Base-by-base conservation (phyloP, 2,797 vertebrate species). In the Coccyzus lansbergi region DNA sequence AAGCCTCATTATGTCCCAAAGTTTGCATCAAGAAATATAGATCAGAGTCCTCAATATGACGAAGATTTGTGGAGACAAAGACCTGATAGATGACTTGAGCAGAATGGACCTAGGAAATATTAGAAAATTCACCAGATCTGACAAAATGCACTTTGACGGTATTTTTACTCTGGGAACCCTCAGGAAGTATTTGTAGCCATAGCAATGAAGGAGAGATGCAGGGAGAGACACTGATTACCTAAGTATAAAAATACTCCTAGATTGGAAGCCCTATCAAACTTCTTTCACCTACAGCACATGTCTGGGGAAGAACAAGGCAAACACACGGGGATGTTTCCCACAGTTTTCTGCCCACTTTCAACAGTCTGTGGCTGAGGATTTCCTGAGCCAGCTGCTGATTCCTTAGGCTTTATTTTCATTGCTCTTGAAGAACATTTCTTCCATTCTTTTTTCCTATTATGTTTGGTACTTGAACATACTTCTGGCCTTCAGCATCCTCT, bases 41-140 rank as follows among this genome's bases (percentile, higher is more conserved):
- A 82, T 86, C 59, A 77, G 74, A 52, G 18, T 49, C 59, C 33
- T 79, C 77, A 76, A 46, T 69, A 44, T 7, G n/a, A 80, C n/a
- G n/a, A 80, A 88, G 58, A 42, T 71, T 77, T 84, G 60, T 90
- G 33, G 64, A 94, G 59, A 80, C 40, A 85, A 84, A 86, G n/a
- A 20, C 64, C 36, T 4, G 9, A 36, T 21, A 64, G 65, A 70
- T 77, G 86, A 33, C 26, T 67, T 51, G 44, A 83, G 40, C 90
- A 92, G 71, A 92, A 85, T 22, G 33, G 34, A 80, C 22, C 17
- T 80, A 40, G 19, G 36, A 68, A 31, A 34, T 53, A 56, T 24
- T 67, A 74, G 76, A 86, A 86, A 83, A 77, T 62, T 83, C 48
- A 83, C 33, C 19, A 58, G 21, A 34, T 88, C 88, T 76, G 67